Conservation (phyloP, 2,888 invertebrate species). For the Matsumyia berberina region DNA sequence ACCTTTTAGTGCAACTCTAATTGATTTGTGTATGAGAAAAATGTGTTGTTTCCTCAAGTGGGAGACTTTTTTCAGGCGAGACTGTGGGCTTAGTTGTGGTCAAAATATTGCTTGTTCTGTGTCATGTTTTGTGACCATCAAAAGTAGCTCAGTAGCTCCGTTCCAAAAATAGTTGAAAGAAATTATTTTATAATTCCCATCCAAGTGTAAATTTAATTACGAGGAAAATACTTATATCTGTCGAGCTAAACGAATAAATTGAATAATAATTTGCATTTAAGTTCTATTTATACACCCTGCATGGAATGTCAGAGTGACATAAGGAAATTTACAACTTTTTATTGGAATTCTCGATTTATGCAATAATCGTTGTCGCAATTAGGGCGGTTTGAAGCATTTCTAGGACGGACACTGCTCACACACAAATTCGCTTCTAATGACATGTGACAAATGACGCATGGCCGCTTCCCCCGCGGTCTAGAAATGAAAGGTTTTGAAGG, state of each 20-base stretch:
- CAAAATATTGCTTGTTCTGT: no score
- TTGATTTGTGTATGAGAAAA: slow-evolving; percentile 17
- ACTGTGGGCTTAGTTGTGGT: no score
- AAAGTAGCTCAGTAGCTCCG: no score
- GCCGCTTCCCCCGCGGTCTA: not conserved
- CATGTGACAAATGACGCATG: no score
- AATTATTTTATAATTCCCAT: no score
- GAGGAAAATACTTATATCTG: not conserved
- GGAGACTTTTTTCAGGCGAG: no score
- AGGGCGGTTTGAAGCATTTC: not conserved
- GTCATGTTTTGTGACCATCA: no score
- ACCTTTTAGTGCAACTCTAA: slow-evolving; percentile 32
- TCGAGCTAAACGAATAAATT: slow-evolving; percentile 2
- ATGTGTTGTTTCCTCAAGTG: not conserved
- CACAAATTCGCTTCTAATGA: not conserved
- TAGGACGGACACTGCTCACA: not conserved
- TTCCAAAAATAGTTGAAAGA: no score
- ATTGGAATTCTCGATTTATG: slow-evolving; percentile 13
- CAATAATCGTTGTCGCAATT: not conserved
- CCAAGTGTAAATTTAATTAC: slow-evolving; percentile 20
- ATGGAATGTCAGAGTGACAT: not conserved
- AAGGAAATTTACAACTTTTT: not conserved
- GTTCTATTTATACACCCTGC: not conserved
- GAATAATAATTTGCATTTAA: slow-evolving; percentile 12
- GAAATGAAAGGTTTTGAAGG: not conserved